Conservation (phyloP, 2,888 invertebrate species). For the Melipona bicolor region DNA sequence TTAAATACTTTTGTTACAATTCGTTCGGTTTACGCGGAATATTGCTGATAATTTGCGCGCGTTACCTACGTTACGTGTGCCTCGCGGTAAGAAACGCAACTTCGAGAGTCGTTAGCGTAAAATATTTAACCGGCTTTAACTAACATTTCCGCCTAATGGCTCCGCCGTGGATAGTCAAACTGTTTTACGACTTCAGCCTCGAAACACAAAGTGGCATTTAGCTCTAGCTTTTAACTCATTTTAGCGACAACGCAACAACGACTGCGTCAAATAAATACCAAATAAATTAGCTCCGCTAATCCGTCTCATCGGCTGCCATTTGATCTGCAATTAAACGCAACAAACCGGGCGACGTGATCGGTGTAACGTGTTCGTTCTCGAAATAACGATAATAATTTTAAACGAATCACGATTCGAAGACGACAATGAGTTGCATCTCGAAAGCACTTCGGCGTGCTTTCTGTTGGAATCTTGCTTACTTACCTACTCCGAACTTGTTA, state of each 20-base stretch:
- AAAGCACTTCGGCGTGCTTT: neutral
- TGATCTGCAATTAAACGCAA: neutral
- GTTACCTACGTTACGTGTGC: neutral
- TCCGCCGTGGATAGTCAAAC: neutral
- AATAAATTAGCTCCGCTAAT: too few species aligned
- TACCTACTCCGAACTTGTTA: neutral
- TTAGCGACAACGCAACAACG: neutral
- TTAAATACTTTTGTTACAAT: neutral
- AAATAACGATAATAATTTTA: neutral
- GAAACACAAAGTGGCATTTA: neutral
- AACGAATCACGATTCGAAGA: too few species aligned
- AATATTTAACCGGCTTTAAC: constrained; percentile 18
- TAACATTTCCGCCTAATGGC: constrained; percentile 10
- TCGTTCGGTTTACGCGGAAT: neutral
- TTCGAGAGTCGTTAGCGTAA: constrained; percentile 13
- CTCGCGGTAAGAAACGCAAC: neutral
- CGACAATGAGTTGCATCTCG: neutral
- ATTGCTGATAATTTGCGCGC: neutral
- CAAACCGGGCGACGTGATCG: neutral
- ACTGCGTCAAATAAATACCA: neutral
- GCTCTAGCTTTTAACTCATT: neutral
- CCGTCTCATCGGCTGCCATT: neutral
- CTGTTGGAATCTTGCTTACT: neutral
- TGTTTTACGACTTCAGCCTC: constrained; percentile 1
- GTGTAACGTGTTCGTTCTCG: neutral